Evolutionary conservation across 2,113 vertebrate genomes (phyloP), one percentile per base, ranked within the genome.

Genomic region (Nycticorax nycticorax): DNA sequence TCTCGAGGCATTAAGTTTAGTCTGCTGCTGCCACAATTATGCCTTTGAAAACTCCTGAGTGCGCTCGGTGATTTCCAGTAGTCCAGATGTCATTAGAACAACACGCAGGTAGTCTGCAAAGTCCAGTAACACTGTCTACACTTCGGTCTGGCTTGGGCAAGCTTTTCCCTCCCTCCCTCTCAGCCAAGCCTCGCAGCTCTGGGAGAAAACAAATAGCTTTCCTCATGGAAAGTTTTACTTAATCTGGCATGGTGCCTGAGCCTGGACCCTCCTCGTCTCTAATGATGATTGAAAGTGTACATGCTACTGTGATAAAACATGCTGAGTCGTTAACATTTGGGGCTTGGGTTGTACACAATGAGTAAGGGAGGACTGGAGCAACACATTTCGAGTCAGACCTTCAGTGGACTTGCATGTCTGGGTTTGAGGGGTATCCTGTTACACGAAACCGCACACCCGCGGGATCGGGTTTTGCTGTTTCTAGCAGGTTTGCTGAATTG

Each of bases 201-300:
- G 88, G 94, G 97, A 97, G 97, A 98, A 98, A 98, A 98, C 98
- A 98, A 97, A 92, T 97, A 98, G 96, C 98, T 98, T 99, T 98
- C 98, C 98, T 99, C 98, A 98, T 98, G 99, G 99, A 99, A 99
- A 99, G 97, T 99, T 98, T 99, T 98, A 99, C 98, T 98, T 97
- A 66, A 98, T 93, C 98, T 99, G 99, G 99, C 98, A 1, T 19
- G 9, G 15, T 92, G 98, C 99, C 99, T 97, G 83, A 56, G 93
- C 95, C 98, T 96, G 97, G 98, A 97, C 98, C 97, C 97, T 98
- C 98, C 97, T 97, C 77, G 24, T 97, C 97, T 98, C 98, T 98
- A 98, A 98, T 96, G 98, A 98, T 98, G 99, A 99, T 98, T 98
- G 98, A 99, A 98, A 98, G 98, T 66, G 94, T 98, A 98, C 98